Evolutionary conservation across 2,888 invertebrate species (phyloP).

Genomic region (Drosophila testacea): DNA sequence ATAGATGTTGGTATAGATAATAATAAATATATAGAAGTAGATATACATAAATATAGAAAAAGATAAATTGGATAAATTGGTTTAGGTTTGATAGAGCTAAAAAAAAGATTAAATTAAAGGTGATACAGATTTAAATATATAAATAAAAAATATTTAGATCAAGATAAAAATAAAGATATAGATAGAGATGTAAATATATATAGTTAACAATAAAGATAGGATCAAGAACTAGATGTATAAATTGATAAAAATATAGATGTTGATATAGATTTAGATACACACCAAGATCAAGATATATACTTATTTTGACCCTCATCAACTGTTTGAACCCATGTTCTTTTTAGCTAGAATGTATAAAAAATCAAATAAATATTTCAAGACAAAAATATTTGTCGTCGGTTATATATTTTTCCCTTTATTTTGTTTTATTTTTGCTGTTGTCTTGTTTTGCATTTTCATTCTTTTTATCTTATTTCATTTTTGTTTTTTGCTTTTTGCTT

Average conservation of each 20-base stretch:
- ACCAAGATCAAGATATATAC: neutral
- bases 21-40: no score
- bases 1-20: no score
- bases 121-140: neutral
- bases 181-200: no score
- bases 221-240: no score
- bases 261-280: neutral
- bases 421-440: conserved; percentile 12
- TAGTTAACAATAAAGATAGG: no score
- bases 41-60: no score
- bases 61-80: no score
- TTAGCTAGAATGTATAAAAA: conserved; percentile 24
- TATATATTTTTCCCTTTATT: conserved; percentile 10
- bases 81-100: neutral
- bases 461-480: conserved; percentile 32
- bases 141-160: no score
- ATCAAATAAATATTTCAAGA: conserved; percentile 68
- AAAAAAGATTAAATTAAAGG: neutral
- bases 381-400: conserved; percentile 46
- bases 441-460: conserved; percentile 14
- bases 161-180: neutral
- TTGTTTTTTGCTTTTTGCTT: conserved; percentile 33
- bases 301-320: neutral
- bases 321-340: neutral
- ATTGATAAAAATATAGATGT: neutral